phyloP scores from a whole-genome alignment of 1,140 invertebrate genomes.

The Cephus cinctus region DNA sequence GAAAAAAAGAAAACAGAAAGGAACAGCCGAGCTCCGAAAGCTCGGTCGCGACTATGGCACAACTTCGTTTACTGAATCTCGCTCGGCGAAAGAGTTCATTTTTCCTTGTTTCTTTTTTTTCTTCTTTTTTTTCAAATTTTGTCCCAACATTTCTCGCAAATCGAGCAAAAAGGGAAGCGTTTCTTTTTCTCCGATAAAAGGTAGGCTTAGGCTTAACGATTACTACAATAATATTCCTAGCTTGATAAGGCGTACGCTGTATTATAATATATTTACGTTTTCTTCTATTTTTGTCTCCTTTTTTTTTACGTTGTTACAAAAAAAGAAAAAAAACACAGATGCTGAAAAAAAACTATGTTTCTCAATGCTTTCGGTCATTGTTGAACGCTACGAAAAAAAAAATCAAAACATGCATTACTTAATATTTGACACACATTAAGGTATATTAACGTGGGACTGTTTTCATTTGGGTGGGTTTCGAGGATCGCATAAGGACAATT shows the following conservation, averaged over 20 bases:
- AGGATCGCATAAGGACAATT: neutral
- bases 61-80: conserved; percentile 3
- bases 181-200: conserved; percentile 6
- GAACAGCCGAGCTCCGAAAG: neutral
- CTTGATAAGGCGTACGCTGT: conserved; percentile 24
- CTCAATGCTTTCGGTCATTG: conserved; percentile 6
- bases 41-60: neutral
- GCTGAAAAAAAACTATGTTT: conserved; percentile 2
- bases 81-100: neutral
- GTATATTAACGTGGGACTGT: too few species aligned
- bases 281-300: conserved; percentile 23
- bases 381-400: conserved; percentile 4
- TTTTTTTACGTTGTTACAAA: conserved; percentile 31
- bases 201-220: conserved; percentile 28
- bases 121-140: neutral
- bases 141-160: too few species aligned
- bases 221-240: conserved; percentile 32
- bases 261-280: conserved; percentile 37
- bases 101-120: neutral
- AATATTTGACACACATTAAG: conserved; percentile 8
- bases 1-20: too few species aligned
- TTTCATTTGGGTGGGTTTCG: neutral
- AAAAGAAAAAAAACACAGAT: conserved; percentile 15
- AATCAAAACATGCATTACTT: conserved; percentile 7
- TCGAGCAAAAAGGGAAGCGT: conserved; percentile 1